These are phyloP conservation scores for Pentamera pediparva DNA, from an alignment of 53 echinoderm and acorn worm genomes.

Conservation along the genomic window DNA sequence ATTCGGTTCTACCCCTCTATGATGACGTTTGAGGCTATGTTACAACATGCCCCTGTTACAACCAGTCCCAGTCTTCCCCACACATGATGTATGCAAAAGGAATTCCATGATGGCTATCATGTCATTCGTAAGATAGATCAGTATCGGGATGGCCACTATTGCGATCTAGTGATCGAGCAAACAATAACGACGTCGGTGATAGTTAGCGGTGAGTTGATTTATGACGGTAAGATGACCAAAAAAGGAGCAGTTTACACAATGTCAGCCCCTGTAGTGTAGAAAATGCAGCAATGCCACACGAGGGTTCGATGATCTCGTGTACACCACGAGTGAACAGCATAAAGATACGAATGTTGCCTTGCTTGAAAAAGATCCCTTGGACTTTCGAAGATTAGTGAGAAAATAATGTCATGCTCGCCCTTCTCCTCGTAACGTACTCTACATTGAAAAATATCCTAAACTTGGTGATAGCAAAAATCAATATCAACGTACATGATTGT, in stretches of 20 bases:
- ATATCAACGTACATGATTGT: slow-evolving; percentile 39
- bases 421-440: slow-evolving; percentile 35
- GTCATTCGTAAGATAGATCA: slow-evolving; percentile 31
- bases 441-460: slow-evolving; percentile 31
- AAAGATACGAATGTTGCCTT: slow-evolving; percentile 33
- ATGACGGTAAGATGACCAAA: slow-evolving; percentile 35
- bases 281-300: slow-evolving; percentile 47
- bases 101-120: slow-evolving; percentile 27
- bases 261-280: slow-evolving; percentile 32
- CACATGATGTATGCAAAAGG: neutral
- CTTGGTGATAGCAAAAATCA: slow-evolving; percentile 16
- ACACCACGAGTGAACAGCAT: slow-evolving; percentile 42
- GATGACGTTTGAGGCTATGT: no score
- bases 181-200: slow-evolving; percentile 42
- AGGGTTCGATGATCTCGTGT: slow-evolving; percentile 32
- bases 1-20: no score
- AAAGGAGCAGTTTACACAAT: slow-evolving; percentile 36
- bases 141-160: slow-evolving; percentile 34
- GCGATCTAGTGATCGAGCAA: slow-evolving; percentile 41
- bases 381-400: slow-evolving; percentile 27
- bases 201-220: slow-evolving; percentile 27
- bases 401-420: slow-evolving; percentile 13
- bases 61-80: no score
- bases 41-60: no score
- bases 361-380: slow-evolving; percentile 19